Evolutionary conservation across 2,113 vertebrate genomes (phyloP), one percentile per base, ranked within the genome.

Genomic region (Narcine bancroftii): DNA sequence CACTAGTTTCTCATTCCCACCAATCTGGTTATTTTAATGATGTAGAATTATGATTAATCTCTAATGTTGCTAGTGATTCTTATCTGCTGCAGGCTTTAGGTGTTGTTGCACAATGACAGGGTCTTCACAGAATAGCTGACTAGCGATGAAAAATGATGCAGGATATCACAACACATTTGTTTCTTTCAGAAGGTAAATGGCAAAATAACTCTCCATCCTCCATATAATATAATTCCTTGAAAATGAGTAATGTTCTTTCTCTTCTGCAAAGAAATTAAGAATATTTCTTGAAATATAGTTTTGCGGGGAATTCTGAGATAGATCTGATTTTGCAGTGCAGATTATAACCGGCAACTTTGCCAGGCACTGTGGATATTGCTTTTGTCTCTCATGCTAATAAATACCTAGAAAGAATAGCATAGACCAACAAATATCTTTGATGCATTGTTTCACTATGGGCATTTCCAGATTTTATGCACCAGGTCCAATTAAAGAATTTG

Each of bases 1-100:
- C 36, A 21, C 66, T 69, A 21, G 36, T 36, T 75, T 2, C 72
- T 75, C 72, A 39, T 75, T 75, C 29, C 29, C 53, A 87, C n/a
- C 53, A 87, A 36, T 87, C 33, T 33, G 60, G 53, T 63, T 56
- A 42, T 60, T 63, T 63, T 60, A 87, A 60, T 19, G 6, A 87
- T 87, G 53, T n/a, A 87, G 53, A 60, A 39, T 36, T n/a, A 19
- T 87, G 53, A 60, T 87, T 87, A 87, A 87, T 60, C 33, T 87
- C 81, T 17, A 6, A 36, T 60, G 50, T 56, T 50, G 33, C 81
- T n/a, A 36, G 33, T 33, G 24, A 85, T 60, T 19, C 81, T 53
- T 19, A 6, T 85, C 50, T 19, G 81, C 50, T 63, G 2, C 53
- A 87, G 53, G 33, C 53, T 36, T 87, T 36, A 63, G 33, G 10